Evolutionary conservation across 2,888 invertebrate species (phyloP).

Genomic region (Diarsia mendica): DNA sequence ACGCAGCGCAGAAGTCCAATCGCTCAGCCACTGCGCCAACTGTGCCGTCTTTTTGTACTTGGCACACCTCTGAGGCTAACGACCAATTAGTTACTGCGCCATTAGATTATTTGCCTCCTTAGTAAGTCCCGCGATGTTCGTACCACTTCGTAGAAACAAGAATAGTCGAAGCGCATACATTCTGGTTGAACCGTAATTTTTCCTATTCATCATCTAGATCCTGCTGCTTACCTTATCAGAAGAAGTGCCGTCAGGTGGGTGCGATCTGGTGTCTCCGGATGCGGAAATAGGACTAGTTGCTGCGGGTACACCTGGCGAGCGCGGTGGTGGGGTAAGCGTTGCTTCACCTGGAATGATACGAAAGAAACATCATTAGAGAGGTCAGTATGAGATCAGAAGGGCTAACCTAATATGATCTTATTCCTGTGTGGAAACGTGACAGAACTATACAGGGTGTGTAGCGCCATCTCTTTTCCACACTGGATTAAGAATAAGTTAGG

Average conservation of each 20-base stretch:
- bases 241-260: conserved; percentile 86
- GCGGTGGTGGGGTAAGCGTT: conserved; percentile 83
- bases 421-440: too few species aligned
- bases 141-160: background rate
- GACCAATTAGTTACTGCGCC: background rate
- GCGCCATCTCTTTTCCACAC: too few species aligned
- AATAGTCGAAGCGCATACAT: background rate
- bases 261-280: conserved; percentile 80
- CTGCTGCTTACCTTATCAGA: conserved; percentile 80
- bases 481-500: too few species aligned
- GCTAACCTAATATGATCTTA: too few species aligned
- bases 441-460: too few species aligned
- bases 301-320: conserved; percentile 78
- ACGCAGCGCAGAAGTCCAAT: too few species aligned
- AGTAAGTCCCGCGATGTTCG: background rate
- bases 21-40: too few species aligned
- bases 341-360: conserved; percentile 75
- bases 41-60: too few species aligned
- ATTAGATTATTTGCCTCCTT: background rate
- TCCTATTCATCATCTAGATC: background rate
- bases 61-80: too few species aligned
- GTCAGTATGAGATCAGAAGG: background rate
- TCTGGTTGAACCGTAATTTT: background rate
- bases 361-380: background rate
- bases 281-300: conserved; percentile 78